A percentile compares a stretch with the other conserved stretches of the same genome.
phyloP scores from a whole-genome alignment of 2,113 vertebrate species.

The Xiphophorus maculatus region DNA sequence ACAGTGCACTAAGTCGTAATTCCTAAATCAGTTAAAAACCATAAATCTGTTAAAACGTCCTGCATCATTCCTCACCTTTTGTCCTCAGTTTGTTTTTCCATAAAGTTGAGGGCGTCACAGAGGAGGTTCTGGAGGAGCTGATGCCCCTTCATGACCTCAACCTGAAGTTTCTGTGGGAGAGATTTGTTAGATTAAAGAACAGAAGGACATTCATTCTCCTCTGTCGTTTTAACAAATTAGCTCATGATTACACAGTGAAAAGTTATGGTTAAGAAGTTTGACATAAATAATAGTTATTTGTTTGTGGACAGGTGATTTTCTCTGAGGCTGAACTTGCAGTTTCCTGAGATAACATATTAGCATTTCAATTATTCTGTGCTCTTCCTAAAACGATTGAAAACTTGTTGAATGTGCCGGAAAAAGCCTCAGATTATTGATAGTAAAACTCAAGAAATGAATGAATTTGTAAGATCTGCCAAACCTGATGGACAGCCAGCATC shows the following conservation, averaged over 20 bases:
- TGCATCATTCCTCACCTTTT: slow-evolving; percentile 77
- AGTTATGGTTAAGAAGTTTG: no score
- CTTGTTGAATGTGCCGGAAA: no score
- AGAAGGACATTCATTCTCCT: background rate
- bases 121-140: slow-evolving; percentile 83
- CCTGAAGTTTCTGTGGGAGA: slow-evolving; percentile 83
- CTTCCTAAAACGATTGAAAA: no score
- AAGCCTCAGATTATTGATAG: background rate
- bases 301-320: no score
- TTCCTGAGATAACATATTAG: no score
- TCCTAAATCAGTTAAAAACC: background rate
- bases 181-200: background rate
- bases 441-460: background rate
- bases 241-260: background rate
- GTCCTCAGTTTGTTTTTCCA: slow-evolving; percentile 77
- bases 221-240: background rate
- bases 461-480: slow-evolving; percentile 47
- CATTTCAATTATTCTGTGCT: no score
- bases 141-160: slow-evolving; percentile 83
- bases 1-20: background rate
- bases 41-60: background rate
- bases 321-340: no score
- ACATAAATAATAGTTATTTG: no score
- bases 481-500: slow-evolving; percentile 85
- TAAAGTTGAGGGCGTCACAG: slow-evolving; percentile 75